Percentiles rank a stretch among this genome's conserved stretches.
These are phyloP conservation scores for Osmerus eperlanus DNA, from an alignment of 2,113 vertebrate genomes.

Conservation along the genomic window DNA sequence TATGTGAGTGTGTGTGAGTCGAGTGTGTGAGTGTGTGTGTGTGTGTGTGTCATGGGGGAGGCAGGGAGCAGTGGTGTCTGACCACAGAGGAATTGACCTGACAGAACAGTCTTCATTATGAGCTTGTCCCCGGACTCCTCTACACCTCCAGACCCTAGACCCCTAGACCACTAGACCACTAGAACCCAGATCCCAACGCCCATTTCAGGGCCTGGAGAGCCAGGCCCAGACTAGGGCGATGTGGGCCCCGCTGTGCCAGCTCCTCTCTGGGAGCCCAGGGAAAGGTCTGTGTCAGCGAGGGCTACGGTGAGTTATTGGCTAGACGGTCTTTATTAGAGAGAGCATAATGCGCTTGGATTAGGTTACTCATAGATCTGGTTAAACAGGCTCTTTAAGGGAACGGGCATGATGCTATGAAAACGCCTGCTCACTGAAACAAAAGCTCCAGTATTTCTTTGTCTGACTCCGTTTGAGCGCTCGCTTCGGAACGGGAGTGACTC, in stretches of 20 bases:
- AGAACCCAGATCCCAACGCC: neutral
- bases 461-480: constrained; percentile 15
- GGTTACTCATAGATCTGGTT: constrained; percentile 25
- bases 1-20: no score
- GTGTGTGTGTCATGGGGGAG: no score
- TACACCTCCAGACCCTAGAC: no score
- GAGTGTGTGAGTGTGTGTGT: no score
- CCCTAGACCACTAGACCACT: neutral
- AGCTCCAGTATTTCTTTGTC: constrained; percentile 28
- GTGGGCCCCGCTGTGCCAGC: constrained; percentile 12
- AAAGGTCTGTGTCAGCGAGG: constrained; percentile 28
- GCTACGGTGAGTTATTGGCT: constrained; percentile 30
- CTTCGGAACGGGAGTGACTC: constrained; percentile 12
- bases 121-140: no score
- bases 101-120: no score
- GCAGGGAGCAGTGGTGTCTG: no score
- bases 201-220: neutral
- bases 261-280: constrained; percentile 11
- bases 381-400: constrained; percentile 40
- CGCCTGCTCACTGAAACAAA: constrained; percentile 20
- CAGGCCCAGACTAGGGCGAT: constrained; percentile 19
- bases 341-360: constrained; percentile 31
- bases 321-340: constrained; percentile 30
- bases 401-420: constrained; percentile 37
- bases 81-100: no score